Percentiles rank a stretch among this genome's conserved stretches.
Evolutionary conservation across 1,140 invertebrate species (phyloP).

Genomic region (Solen grandis): DNA sequence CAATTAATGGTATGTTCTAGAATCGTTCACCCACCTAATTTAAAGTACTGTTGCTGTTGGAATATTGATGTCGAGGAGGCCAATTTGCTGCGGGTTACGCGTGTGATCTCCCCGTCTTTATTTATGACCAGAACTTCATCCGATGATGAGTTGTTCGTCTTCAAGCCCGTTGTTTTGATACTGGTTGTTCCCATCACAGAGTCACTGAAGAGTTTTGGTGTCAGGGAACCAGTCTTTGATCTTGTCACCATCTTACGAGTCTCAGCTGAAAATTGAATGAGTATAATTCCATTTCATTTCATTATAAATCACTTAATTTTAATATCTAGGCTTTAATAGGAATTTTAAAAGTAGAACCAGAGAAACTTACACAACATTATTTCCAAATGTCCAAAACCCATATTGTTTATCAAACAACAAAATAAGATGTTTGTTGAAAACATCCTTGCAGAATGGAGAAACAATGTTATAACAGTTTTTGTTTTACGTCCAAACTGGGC

Average conservation of each 20-base stretch:
- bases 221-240: conserved; percentile 88
- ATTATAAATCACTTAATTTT: background rate
- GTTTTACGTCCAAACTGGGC: too few species aligned
- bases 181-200: conserved; percentile 74
- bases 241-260: conserved; percentile 84
- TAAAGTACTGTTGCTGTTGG: conserved; percentile 68
- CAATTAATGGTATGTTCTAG: too few species aligned
- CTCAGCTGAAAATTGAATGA: conserved; percentile 50
- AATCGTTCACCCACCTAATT: conserved; percentile 77
- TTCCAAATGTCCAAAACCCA: too few species aligned
- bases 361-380: too few species aligned
- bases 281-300: background rate
- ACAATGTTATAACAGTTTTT: too few species aligned
- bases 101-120: conserved; percentile 81
- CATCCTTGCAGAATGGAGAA: too few species aligned
- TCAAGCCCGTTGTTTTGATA: conserved; percentile 66
- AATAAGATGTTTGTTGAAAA: too few species aligned
- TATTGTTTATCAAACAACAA: too few species aligned
- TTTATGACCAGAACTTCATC: conserved; percentile 80
- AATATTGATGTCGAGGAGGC: conserved; percentile 77
- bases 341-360: background rate
- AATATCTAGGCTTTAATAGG: background rate
- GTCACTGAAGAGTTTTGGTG: conserved; percentile 82
- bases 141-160: conserved; percentile 41
- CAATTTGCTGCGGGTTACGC: conserved; percentile 90